Conservation (phyloP, 2,797 vertebrate genomes). For the Macrochelys suwanniensis region DNA sequence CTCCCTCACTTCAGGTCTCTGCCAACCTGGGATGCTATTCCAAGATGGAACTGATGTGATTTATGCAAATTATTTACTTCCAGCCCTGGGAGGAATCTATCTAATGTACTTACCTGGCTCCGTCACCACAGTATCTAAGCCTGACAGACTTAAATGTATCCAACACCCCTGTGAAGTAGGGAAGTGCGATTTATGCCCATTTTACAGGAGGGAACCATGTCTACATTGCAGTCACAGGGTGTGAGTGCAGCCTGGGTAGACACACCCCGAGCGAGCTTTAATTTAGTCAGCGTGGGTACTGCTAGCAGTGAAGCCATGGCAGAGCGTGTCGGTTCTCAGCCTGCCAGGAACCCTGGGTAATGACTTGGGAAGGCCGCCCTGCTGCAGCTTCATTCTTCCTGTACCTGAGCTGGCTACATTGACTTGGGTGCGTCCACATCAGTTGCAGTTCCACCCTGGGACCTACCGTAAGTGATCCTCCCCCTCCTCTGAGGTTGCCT, state of each 20-base stretch:
- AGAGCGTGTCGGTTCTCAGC: neutral
- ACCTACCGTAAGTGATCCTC: neutral
- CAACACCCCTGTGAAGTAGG: neutral
- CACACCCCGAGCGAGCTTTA: neutral
- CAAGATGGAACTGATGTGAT: neutral
- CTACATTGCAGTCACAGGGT: neutral
- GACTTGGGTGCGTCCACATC: neutral
- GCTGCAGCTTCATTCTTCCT: neutral
- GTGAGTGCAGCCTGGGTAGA: neutral
- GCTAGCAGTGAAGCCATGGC: neutral
- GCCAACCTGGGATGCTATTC: neutral
- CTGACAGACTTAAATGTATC: neutral
- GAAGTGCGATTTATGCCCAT: neutral
- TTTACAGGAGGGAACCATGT: neutral
- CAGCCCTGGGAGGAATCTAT: neutral
- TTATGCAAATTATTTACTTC: neutral
- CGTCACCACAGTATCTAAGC: neutral
- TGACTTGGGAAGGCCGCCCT: fast-evolving
- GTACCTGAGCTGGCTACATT: neutral
- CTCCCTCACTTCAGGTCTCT: neutral
- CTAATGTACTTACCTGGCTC: neutral
- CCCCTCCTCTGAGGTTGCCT: neutral
- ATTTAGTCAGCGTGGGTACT: neutral
- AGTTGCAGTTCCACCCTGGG: neutral
- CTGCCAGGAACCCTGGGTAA: neutral